Conservation (phyloP, 2,113 vertebrate genomes). For the Xyrauchen texanus region DNA sequence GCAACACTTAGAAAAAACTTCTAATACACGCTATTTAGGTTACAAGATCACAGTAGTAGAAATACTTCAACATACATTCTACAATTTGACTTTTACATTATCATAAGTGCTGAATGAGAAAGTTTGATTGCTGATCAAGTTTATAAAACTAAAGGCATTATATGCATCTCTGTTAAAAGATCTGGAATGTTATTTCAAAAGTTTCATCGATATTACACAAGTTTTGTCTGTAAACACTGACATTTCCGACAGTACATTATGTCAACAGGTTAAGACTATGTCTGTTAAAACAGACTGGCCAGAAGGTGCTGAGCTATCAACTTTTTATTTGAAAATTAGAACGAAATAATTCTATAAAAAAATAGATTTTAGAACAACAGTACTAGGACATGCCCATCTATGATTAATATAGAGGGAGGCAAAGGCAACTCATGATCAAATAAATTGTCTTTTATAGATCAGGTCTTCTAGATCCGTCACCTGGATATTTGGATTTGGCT, state of each 20-base stretch:
- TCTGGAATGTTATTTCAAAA: background rate
- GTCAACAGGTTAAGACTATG: constrained; percentile 18
- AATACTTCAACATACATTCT: too few species aligned
- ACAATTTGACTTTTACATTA: background rate
- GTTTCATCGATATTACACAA: background rate
- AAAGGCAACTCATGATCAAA: constrained; percentile 39
- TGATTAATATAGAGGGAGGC: constrained; percentile 21
- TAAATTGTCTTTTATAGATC: background rate
- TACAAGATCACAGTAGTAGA: constrained; percentile 3
- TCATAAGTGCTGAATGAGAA: background rate
- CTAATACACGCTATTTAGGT: background rate
- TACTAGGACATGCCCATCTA: constrained; percentile 11
- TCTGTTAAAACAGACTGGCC: constrained; percentile 9
- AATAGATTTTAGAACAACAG: constrained; percentile 17
- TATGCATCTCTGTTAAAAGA: background rate
- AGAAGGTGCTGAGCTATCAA: background rate
- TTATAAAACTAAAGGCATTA: background rate
- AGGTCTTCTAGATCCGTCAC: constrained; percentile 63
- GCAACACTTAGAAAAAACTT: background rate
- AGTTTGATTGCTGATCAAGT: background rate
- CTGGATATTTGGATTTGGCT: constrained; percentile 77
- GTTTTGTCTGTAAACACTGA: constrained; percentile 16
- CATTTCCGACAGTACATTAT: constrained; percentile 7
- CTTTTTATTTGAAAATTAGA: background rate
- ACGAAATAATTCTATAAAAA: background rate